A percentile compares a stretch with the other conserved stretches of the same genome.
phyloP scores from a whole-genome alignment of 2,797 vertebrate species.

The Gymnoscopelus braueri region DNA sequence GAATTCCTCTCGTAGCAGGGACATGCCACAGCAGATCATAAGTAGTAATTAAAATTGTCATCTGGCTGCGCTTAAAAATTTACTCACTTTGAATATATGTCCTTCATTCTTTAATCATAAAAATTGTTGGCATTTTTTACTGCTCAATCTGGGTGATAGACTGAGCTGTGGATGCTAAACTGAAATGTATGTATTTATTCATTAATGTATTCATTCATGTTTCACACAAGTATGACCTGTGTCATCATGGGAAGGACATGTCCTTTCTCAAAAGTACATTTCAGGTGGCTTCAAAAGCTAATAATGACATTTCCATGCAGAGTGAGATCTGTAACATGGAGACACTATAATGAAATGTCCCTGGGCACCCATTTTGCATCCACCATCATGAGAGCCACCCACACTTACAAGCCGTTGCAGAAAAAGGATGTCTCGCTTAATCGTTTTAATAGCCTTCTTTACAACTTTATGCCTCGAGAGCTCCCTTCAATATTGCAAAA shows the following conservation, averaged over 20 bases:
- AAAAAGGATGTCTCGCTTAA: slow-evolving; percentile 63
- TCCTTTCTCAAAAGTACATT: not conserved
- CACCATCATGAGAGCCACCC: slow-evolving; percentile 44
- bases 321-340: slow-evolving; percentile 41
- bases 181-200: no score
- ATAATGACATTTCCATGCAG: slow-evolving; percentile 32
- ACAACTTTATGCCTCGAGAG: slow-evolving; percentile 30
- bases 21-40: no score
- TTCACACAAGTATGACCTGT: not conserved
- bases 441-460: slow-evolving; percentile 66
- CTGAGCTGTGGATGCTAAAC: no score
- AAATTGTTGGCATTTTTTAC: no score
- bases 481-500: slow-evolving; percentile 46
- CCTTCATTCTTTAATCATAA: no score
- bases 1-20: no score
- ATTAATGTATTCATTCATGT: not conserved
- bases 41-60: no score
- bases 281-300: slow-evolving; percentile 11
- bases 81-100: no score
- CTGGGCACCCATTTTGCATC: slow-evolving; percentile 52
- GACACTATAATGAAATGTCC: slow-evolving; percentile 45
- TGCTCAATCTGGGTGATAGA: no score
- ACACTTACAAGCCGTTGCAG: slow-evolving; percentile 36
- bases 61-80: no score
- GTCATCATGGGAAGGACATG: slow-evolving; percentile 6